phyloP scores from a whole-genome alignment of 2,113 vertebrate genomes.

The Petrocephalus zakoni region DNA sequence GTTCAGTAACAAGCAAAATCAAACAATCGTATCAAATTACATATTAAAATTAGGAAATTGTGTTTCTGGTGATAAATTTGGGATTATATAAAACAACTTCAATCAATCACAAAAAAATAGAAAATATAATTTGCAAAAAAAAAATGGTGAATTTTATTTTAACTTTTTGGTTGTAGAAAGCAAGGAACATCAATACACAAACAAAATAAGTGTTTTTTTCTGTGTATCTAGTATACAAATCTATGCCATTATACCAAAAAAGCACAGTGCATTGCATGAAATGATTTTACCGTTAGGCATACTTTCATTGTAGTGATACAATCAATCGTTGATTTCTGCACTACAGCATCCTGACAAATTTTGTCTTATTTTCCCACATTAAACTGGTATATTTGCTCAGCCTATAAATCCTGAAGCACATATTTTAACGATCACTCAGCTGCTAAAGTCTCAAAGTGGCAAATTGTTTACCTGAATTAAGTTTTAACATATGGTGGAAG shows the following conservation, averaged over 20 bases:
- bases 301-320: not conserved
- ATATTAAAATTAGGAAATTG: not conserved
- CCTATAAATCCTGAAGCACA: not conserved
- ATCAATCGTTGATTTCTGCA: not conserved
- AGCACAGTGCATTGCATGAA: not conserved
- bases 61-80: not conserved
- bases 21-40: not conserved
- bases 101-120: not conserved
- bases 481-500: not conserved
- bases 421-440: not conserved
- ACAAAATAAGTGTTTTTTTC: not conserved
- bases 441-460: not conserved
- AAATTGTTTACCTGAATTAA: not conserved
- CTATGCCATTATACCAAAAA: not conserved
- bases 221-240: not conserved
- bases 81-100: not conserved
- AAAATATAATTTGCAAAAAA: not conserved
- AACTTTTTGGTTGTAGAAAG: not conserved
- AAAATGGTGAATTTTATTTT: not conserved
- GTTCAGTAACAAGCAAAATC: not conserved
- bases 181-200: not conserved
- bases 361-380: not conserved
- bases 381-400: not conserved
- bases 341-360: not conserved
- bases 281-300: not conserved